Conservation (phyloP, 1,140 invertebrate genomes). For the Conus ventricosus region DNA sequence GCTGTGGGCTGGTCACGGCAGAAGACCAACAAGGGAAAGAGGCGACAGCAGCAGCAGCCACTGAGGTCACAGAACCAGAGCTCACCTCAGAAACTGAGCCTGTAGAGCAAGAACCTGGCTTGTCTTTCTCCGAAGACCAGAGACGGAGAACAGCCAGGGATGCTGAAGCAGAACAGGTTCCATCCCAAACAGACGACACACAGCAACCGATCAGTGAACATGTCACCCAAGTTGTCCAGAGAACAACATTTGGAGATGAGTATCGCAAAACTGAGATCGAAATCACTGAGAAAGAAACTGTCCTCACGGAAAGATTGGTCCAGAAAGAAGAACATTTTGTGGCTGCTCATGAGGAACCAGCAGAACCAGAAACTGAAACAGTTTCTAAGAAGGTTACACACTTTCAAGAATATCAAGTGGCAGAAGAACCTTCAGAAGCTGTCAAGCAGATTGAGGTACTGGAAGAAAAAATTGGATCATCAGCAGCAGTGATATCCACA, state of each 20-base stretch:
- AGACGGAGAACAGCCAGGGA: background rate
- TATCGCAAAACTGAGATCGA: slow-evolving; percentile 33
- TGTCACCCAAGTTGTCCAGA: background rate
- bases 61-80: background rate
- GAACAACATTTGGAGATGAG: slow-evolving; percentile 5
- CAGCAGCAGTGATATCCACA: background rate
- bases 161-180: background rate
- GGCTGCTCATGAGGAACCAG: slow-evolving; percentile 17
- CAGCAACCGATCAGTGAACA: background rate
- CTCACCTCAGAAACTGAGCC: background rate
- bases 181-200: background rate
- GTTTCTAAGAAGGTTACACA: background rate
- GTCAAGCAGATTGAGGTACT: background rate
- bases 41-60: background rate
- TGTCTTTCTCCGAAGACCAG: background rate
- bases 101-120: background rate
- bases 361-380: background rate
- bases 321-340: slow-evolving; percentile 12
- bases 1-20: slow-evolving; percentile 47
- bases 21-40: slow-evolving; percentile 40
- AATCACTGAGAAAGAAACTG: slow-evolving; percentile 31
- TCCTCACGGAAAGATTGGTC: slow-evolving; percentile 21
- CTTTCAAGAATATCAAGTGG: background rate
- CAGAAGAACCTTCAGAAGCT: background rate
- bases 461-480: slow-evolving; percentile 21